A percentile compares a stretch with the other conserved stretches of the same genome.
These are phyloP conservation scores for Mimumesa dahlbomi DNA, from an alignment of 2,888 invertebrate genomes.

Conservation along the genomic window DNA sequence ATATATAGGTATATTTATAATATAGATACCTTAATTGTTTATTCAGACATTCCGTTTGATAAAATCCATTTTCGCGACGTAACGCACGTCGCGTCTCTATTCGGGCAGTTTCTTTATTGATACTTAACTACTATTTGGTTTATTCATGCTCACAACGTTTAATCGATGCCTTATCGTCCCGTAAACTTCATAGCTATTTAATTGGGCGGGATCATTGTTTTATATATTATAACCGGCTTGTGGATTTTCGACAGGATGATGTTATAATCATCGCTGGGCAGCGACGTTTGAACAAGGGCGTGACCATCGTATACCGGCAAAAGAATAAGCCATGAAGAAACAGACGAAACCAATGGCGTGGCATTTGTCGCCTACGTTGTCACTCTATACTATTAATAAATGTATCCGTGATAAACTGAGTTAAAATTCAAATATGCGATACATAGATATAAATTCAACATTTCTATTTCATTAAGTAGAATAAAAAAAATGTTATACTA, in stretches of 20 bases:
- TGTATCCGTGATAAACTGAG: too few species aligned
- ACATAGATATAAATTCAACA: too few species aligned
- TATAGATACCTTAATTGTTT: too few species aligned
- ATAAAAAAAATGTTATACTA: too few species aligned
- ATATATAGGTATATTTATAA: too few species aligned
- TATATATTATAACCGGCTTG: slow-evolving; percentile 55
- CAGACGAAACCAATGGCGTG: slow-evolving; percentile 55
- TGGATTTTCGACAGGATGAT: slow-evolving; percentile 59
- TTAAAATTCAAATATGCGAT: too few species aligned
- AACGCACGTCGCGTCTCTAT: too few species aligned
- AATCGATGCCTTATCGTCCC: slow-evolving; percentile 16
- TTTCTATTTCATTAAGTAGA: too few species aligned
- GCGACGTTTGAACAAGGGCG: slow-evolving; percentile 64
- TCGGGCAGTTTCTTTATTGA: too few species aligned
- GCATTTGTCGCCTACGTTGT: slow-evolving; percentile 33
- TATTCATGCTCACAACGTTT: neutral
- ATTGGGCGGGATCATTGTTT: slow-evolving; percentile 59
- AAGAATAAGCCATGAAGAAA: slow-evolving; percentile 51
- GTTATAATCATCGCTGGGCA: slow-evolving; percentile 66
- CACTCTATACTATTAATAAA: too few species aligned
- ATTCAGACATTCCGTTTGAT: neutral
- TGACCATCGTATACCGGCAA: slow-evolving; percentile 51
- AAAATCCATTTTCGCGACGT: neutral
- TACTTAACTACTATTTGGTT: too few species aligned
- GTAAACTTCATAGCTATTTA: slow-evolving; percentile 29